phyloP scores from a whole-genome alignment of 2,797 vertebrate species.

The Hephaestus fuliginosus region DNA sequence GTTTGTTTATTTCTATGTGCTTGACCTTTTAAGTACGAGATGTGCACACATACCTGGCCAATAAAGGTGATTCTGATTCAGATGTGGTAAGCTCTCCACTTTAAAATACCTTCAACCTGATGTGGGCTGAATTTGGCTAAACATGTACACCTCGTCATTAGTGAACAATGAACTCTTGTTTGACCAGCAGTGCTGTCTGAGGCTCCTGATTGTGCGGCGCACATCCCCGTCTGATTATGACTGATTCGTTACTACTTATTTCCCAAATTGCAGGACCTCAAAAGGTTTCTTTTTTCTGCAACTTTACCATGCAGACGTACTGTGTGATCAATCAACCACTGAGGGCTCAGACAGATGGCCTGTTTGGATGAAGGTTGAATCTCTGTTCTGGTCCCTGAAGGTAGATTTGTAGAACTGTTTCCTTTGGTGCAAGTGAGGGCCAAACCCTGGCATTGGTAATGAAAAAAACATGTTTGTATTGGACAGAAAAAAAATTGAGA shows the following conservation, averaged over 20 bases:
- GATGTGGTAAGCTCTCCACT: background rate
- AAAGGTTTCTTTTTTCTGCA: no score
- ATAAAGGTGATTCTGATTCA: background rate
- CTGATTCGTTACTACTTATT: background rate
- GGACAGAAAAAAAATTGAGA: background rate
- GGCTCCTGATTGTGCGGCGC: background rate
- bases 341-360: background rate
- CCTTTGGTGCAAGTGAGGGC: background rate
- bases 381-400: background rate
- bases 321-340: background rate
- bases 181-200: background rate
- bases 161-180: background rate
- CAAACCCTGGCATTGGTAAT: background rate
- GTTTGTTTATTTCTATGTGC: no score
- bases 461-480: background rate
- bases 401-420: background rate
- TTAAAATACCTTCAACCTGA: background rate
- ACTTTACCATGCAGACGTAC: background rate
- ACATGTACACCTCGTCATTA: background rate
- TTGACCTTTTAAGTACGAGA: no score
- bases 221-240: background rate
- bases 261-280: background rate
- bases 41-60: no score
- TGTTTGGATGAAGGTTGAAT: background rate
- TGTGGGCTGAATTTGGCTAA: background rate